These are phyloP conservation scores for Geotrupes spiniger DNA, from an alignment of 2,888 invertebrate genomes.

Conservation along the genomic window DNA sequence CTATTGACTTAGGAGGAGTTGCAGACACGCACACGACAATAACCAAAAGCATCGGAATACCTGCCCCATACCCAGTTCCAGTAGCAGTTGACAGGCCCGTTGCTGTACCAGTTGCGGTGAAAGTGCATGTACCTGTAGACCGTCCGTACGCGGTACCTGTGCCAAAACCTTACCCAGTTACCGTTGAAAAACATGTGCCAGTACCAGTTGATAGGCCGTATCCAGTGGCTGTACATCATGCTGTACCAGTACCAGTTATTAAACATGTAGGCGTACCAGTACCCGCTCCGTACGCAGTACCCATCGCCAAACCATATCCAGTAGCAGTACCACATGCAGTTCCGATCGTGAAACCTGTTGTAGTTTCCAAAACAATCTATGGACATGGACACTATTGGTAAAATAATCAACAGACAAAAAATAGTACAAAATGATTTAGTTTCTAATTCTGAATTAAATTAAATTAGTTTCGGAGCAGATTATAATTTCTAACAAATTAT, in stretches of 20 bases:
- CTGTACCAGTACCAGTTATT: constrained; percentile 44
- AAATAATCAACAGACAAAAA: neutral
- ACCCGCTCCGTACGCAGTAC: constrained; percentile 54
- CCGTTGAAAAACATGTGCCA: constrained; percentile 54
- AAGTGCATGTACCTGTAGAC: constrained; percentile 58
- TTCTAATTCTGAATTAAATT: constrained; percentile 5
- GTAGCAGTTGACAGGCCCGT: constrained; percentile 49
- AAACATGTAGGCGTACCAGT: constrained; percentile 52
- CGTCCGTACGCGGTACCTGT: constrained; percentile 45
- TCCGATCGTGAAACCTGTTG: constrained; percentile 41
- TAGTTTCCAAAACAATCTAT: neutral
- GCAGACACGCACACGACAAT: constrained; percentile 49
- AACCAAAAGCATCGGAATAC: constrained; percentile 51
- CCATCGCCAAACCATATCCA: constrained; percentile 43
- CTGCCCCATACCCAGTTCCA: constrained; percentile 54
- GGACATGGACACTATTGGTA: constrained; percentile 1
- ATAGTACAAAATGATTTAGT: constrained; percentile 9
- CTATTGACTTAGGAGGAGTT: constrained; percentile 16
- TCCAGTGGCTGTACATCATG: constrained; percentile 45
- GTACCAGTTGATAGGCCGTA: constrained; percentile 52
- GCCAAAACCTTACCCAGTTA: constrained; percentile 54
- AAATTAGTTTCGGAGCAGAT: no score
- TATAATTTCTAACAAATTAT: no score
- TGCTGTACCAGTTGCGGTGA: constrained; percentile 42
- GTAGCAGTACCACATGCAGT: constrained; percentile 46